Base-by-base conservation (phyloP, 2,888 invertebrate species). In the Polyommatus iphigenia region DNA sequence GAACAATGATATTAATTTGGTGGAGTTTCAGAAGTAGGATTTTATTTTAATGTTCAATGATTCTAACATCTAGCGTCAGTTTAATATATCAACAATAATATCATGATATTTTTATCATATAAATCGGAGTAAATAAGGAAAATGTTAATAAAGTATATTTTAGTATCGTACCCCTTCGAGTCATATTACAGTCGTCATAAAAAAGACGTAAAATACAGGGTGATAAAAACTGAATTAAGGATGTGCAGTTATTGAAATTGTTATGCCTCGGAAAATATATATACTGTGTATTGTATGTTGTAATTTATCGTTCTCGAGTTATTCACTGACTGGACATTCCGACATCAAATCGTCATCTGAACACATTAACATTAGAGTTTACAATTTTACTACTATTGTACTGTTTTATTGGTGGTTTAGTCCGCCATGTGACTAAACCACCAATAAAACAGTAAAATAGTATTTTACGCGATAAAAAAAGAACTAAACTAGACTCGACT, bases 121-220 rank as follows among this genome's bases (percentile, higher is more conserved):
- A 62, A 62, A 62, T 29, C 24, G 62, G 62, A 62, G 13, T 62
- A 13, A 13, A 62, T 62, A 24, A 62, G 62, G 62, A 62, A 62
- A 62, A 62, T 62, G 62, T 62, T 62, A 62, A 62, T 62, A 62
- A 62, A 62, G 20, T 62, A 24, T 29, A 24, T 62, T 62, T 24
- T 24, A 62, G 62, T 62, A 24, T 62, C 62, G 24, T 24, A 13
- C 24, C 24, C 24, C 24, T 62, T 24, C 24, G 62, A 4, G 24
- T 62, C 62, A 10, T 62, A 62, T 62, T 24, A 62, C 62, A 62
- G 62, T 24, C 24, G 24, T 24, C 24, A 62, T 62, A 62, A 62
- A 62, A 62, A 62, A 62, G 62, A 24, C 62, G 62, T 62, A 62
- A 62, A 62, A 62, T 62, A 62, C 24, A 62, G 24, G 24, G 62